These are phyloP conservation scores for Kuschelorhynchus macadamiae DNA, from an alignment of 2,888 invertebrate species.

Conservation along the genomic window DNA sequence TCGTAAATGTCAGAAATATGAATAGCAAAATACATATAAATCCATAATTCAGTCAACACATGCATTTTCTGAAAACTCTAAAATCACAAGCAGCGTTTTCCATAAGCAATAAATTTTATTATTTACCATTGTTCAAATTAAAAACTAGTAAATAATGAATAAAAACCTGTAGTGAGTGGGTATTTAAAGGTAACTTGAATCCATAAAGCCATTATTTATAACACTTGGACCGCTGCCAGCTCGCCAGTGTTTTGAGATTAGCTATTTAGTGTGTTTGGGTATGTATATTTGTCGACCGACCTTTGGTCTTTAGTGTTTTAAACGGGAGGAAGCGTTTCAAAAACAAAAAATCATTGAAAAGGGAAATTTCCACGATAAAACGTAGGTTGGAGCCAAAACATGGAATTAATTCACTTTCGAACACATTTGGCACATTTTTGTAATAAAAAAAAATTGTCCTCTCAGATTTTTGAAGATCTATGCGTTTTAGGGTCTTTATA, in stretches of 20 bases:
- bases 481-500: no score
- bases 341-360: no score
- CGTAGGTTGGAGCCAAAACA: no score
- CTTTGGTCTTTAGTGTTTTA: conserved; percentile 5
- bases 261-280: conserved; percentile 20
- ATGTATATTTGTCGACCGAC: not conserved
- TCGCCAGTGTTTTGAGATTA: conserved; percentile 41
- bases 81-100: no score
- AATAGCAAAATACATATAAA: not conserved
- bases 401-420: no score
- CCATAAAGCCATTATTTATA: conserved; percentile 47
- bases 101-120: not conserved
- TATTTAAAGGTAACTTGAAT: conserved; percentile 44
- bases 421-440: no score
- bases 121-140: not conserved
- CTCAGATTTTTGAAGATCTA: no score
- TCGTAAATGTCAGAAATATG: not conserved
- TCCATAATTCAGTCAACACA: no score
- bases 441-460: no score
- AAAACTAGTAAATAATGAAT: conserved; percentile 16
- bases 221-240: conserved; percentile 43
- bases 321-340: not conserved
- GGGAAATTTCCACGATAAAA: no score
- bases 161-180: conserved; percentile 19
- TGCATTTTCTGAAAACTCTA: no score